phyloP scores from a whole-genome alignment of 2,797 vertebrate genomes.

The Sebastes diaconus region DNA sequence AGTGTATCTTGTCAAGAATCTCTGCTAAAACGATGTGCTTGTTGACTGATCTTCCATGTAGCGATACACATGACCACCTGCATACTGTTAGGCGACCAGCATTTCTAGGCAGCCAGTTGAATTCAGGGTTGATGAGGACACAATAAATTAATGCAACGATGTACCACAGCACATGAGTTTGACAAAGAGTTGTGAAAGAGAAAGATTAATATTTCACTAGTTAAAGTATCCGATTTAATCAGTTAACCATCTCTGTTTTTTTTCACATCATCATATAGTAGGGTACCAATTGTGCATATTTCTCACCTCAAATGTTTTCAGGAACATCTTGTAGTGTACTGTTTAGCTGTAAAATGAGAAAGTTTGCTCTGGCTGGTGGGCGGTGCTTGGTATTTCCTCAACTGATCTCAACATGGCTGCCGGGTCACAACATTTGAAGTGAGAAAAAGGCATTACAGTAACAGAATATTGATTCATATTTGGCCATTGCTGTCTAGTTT shows the following conservation, averaged over 20 bases:
- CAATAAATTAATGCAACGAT: neutral
- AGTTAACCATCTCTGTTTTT: neutral
- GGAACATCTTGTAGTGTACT: too few species aligned
- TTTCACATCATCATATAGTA: neutral
- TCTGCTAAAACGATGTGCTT: slow-evolving; percentile 24
- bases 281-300: too few species aligned
- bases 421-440: too few species aligned
- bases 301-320: too few species aligned
- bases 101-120: neutral
- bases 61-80: slow-evolving; percentile 13
- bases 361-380: too few species aligned
- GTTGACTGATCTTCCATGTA: slow-evolving; percentile 37
- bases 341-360: too few species aligned
- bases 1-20: slow-evolving; percentile 27
- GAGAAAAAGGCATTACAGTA: too few species aligned
- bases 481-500: too few species aligned
- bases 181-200: neutral
- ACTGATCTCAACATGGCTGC: too few species aligned
- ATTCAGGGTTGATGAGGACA: neutral
- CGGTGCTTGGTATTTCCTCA: too few species aligned
- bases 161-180: neutral
- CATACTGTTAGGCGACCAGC: neutral
- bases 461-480: too few species aligned
- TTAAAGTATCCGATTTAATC: neutral
- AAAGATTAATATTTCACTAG: neutral